These are phyloP conservation scores for Eulemur coronatus DNA, from an alignment of 2,797 vertebrate species.

Conservation along the genomic window DNA sequence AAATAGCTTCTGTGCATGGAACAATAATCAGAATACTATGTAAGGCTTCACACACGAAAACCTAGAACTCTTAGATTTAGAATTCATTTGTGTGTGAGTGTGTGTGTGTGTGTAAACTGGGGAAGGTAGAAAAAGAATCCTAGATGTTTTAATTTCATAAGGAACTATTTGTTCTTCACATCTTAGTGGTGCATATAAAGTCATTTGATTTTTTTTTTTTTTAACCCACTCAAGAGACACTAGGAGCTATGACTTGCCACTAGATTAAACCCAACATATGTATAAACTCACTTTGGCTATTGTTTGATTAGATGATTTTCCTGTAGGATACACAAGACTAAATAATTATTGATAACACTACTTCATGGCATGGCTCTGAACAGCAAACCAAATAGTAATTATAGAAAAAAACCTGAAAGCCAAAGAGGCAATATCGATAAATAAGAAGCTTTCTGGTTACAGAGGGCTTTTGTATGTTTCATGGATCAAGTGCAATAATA, in stretches of 20 bases:
- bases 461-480: neutral
- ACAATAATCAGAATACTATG: neutral
- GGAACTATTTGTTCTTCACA: neutral
- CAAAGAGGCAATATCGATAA: neutral
- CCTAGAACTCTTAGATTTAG: neutral
- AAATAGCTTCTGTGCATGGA: neutral
- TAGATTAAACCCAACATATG: neutral
- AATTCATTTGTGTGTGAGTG: neutral
- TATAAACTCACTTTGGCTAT: neutral
- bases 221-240: neutral
- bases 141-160: neutral
- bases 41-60: conserved; percentile 30
- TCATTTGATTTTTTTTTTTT: neutral
- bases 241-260: neutral
- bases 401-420: neutral
- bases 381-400: neutral
- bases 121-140: neutral
- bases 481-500: neutral
- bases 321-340: neutral
- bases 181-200: neutral
- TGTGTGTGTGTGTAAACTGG: neutral
- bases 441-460: neutral
- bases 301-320: neutral
- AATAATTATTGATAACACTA: neutral
- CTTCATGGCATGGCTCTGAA: neutral